These are phyloP conservation scores for Microplitis mediator DNA, from an alignment of 1,140 invertebrate genomes.

Conservation along the genomic window DNA sequence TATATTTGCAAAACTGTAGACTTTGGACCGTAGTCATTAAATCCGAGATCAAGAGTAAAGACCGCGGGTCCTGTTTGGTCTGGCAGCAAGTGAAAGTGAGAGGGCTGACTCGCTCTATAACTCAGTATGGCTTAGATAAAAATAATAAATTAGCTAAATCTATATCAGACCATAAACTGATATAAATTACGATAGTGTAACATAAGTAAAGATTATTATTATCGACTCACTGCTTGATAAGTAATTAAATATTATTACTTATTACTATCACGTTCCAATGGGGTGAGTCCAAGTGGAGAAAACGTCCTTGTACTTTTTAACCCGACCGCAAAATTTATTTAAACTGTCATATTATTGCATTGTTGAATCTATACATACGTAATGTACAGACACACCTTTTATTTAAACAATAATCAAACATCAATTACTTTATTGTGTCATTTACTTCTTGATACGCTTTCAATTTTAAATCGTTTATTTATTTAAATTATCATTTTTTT, in stretches of 20 bases:
- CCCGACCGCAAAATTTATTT: background rate
- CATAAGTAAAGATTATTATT: too few species aligned
- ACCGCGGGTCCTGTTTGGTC: constrained; percentile 35
- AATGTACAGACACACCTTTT: background rate
- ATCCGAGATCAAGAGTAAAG: constrained; percentile 32
- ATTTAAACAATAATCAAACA: background rate
- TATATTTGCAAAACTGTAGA: background rate
- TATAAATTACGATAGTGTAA: too few species aligned
- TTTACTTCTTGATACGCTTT: background rate
- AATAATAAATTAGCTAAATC: constrained; percentile 17
- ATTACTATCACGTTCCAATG: background rate
- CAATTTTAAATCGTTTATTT: background rate
- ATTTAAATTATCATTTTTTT: background rate
- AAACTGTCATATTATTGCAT: background rate
- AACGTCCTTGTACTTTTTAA: background rate
- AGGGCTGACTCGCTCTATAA: constrained; percentile 31
- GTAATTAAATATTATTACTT: background rate
- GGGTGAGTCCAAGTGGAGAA: background rate
- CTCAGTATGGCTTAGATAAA: constrained; percentile 19
- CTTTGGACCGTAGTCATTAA: constrained; percentile 25
- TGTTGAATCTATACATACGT: too few species aligned
- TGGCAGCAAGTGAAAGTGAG: constrained; percentile 51
- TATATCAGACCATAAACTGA: constrained; percentile 32
- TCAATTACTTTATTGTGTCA: constrained; percentile 1
- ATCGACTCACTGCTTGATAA: background rate